A percentile compares a stretch with the other conserved stretches of the same genome.
These are phyloP conservation scores for Cochlearius cochlearius DNA, from an alignment of 2,113 vertebrate species.

Conservation along the genomic window DNA sequence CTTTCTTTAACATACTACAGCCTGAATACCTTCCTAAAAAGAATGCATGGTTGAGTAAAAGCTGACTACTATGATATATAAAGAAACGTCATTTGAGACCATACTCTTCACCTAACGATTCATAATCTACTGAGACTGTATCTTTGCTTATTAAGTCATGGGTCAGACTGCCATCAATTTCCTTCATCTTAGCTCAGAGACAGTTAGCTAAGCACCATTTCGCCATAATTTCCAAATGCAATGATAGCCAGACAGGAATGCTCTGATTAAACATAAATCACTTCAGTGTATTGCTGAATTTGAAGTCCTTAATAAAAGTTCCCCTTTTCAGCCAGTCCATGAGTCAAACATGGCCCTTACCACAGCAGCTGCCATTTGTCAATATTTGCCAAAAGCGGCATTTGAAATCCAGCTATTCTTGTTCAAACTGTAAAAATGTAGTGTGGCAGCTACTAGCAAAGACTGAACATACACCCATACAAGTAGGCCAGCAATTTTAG, in stretches of 20 bases:
- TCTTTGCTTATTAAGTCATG: not conserved
- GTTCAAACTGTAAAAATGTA: not conserved
- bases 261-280: constrained; percentile 32
- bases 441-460: not conserved
- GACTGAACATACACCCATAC: not conserved
- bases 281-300: not conserved
- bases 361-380: constrained; percentile 32
- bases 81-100: not conserved
- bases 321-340: not conserved
- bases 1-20: not conserved
- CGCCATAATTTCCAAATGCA: not conserved
- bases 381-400: constrained; percentile 32
- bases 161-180: constrained; percentile 1
- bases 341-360: not conserved
- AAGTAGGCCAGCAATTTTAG: not conserved
- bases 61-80: not conserved
- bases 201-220: not conserved
- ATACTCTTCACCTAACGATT: not conserved
- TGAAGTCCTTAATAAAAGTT: not conserved
- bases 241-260: not conserved
- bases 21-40: not conserved
- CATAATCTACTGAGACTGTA: not conserved
- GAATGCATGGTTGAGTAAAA: not conserved
- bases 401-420: not conserved
- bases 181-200: not conserved